Conservation (phyloP, 2,888 invertebrate genomes). For the Hemistola chrysoprasaria region DNA sequence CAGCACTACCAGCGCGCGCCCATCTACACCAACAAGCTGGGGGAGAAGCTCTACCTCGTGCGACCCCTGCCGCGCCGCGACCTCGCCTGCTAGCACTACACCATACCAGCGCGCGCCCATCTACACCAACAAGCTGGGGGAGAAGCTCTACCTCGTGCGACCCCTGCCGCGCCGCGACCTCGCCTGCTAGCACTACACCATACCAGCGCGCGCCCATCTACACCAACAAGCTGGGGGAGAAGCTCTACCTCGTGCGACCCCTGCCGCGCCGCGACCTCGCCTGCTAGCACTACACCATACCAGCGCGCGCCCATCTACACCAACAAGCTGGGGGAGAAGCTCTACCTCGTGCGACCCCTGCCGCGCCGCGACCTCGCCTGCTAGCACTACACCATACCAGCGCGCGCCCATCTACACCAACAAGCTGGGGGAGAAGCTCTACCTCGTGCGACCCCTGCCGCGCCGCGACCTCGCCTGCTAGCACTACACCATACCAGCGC, state of each 20-base stretch:
- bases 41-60: conserved; percentile 98
- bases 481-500: too few relatives aligned
- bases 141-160: conserved; percentile 97
- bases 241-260: conserved; percentile 97
- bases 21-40: conserved; percentile 98
- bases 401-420: background rate
- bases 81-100: conserved; percentile 52
- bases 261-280: conserved; percentile 83
- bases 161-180: conserved; percentile 86
- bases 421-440: too few relatives aligned
- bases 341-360: conserved; percentile 97
- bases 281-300: conserved; percentile 49
- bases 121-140: conserved; percentile 98
- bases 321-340: conserved; percentile 97
- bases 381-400: conserved; percentile 37
- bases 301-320: conserved; percentile 86
- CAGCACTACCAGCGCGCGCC: conserved; percentile 99
- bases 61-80: conserved; percentile 89
- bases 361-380: conserved; percentile 75
- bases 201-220: conserved; percentile 80
- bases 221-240: conserved; percentile 98
- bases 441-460: too few relatives aligned
- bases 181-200: conserved; percentile 53
- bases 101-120: conserved; percentile 54
- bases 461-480: too few relatives aligned